A percentile compares a stretch with the other conserved stretches of the same genome.
Conservation (phyloP, 2,113 vertebrate genomes). For the Forbesichthys agassizii region DNA sequence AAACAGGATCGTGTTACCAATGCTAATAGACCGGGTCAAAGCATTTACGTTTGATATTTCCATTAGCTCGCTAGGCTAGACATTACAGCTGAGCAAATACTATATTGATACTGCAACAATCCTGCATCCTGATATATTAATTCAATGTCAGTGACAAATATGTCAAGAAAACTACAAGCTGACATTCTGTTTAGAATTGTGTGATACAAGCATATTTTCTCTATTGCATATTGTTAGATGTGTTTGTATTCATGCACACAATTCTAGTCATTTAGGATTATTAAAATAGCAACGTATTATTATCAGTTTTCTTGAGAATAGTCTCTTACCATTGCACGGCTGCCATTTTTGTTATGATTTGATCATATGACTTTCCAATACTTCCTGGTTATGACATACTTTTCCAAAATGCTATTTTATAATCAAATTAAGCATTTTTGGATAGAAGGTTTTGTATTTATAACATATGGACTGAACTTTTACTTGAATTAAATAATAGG, state of each 20-base stretch:
- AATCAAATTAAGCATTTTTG: neutral
- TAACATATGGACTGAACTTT: too few relatives aligned
- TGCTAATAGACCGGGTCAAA: neutral
- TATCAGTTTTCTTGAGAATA: constrained; percentile 17
- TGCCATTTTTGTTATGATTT: constrained; percentile 67
- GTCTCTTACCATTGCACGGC: constrained; percentile 77
- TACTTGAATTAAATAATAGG: too few relatives aligned
- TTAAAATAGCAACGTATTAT: neutral
- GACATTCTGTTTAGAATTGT: neutral
- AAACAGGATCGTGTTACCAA: neutral
- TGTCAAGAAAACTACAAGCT: neutral
- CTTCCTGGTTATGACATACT: constrained; percentile 52
- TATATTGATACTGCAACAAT: too few relatives aligned
- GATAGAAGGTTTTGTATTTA: too few relatives aligned
- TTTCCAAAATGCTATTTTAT: neutral
- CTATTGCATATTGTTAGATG: accelerated
- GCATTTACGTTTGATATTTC: neutral
- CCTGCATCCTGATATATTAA: neutral
- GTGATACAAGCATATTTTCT: neutral
- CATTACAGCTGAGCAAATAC: too few relatives aligned
- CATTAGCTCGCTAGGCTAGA: neutral
- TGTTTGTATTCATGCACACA: neutral
- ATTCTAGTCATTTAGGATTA: neutral
- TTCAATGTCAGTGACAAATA: neutral
- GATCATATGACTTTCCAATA: constrained; percentile 68